A percentile compares a stretch with the other conserved stretches of the same genome.
These are phyloP conservation scores for Helicolenus hilgendorfi DNA, from an alignment of 2,797 vertebrate genomes.

Conservation along the genomic window DNA sequence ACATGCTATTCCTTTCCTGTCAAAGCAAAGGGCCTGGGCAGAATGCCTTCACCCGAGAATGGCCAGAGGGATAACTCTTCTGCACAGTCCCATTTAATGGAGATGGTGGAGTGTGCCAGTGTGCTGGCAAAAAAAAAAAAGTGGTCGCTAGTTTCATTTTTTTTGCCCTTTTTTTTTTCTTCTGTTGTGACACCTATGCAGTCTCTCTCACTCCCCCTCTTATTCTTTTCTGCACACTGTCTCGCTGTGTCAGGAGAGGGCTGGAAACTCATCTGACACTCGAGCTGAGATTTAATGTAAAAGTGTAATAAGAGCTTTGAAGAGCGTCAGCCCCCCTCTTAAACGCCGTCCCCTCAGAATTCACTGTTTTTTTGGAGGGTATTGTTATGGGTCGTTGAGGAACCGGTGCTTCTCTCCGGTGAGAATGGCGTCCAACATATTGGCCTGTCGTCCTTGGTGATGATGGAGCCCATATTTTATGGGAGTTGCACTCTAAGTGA, in stretches of 20 bases:
- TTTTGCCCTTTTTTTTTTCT: constrained; percentile 1
- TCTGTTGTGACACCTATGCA: constrained; percentile 48
- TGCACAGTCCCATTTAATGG: constrained; percentile 80
- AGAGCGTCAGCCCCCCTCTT: constrained; percentile 73
- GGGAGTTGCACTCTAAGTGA: constrained; percentile 74
- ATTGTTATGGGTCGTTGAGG: constrained; percentile 85
- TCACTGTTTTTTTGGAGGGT: constrained; percentile 77
- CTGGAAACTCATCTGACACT: constrained; percentile 84
- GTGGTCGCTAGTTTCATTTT: constrained; percentile 51
- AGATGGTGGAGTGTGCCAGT: constrained; percentile 61
- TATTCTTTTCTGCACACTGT: constrained; percentile 34
- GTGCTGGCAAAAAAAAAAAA: constrained; percentile 36
- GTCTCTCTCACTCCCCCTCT: constrained; percentile 23
- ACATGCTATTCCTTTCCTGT: constrained; percentile 93
- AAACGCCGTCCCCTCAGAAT: constrained; percentile 79
- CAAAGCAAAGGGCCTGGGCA: constrained; percentile 89
- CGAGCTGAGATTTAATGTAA: constrained; percentile 84
- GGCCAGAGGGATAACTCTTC: constrained; percentile 92
- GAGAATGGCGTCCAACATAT: constrained; percentile 79
- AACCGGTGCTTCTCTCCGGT: constrained; percentile 63
- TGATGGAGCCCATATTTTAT: constrained; percentile 83
- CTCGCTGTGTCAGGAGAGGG: constrained; percentile 77
- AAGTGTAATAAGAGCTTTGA: constrained; percentile 84
- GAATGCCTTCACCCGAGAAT: constrained; percentile 91
- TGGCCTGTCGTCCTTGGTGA: constrained; percentile 81